phyloP scores from a whole-genome alignment of 2,113 vertebrate genomes.

The Centrocercus urophasianus region DNA sequence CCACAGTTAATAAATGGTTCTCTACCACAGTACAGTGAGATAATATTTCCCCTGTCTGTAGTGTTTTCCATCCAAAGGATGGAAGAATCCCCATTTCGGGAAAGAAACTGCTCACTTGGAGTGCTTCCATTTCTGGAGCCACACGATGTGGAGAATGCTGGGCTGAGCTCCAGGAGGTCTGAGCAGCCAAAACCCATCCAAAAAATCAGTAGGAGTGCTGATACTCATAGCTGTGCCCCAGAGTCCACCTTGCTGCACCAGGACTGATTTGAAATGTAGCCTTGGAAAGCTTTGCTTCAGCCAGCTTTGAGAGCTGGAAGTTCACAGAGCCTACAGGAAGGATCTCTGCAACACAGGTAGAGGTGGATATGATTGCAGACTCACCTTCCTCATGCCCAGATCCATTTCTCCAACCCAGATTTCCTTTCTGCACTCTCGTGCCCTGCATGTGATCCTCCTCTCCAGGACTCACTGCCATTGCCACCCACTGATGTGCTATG shows the following conservation, averaged over 20 bases:
- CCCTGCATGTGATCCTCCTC: background rate
- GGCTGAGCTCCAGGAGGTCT: conserved; percentile 54
- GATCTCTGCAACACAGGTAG: background rate
- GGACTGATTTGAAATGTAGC: background rate
- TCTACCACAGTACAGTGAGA: conserved; percentile 5
- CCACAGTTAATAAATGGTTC: conserved; percentile 36
- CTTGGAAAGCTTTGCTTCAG: background rate
- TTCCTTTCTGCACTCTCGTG: background rate
- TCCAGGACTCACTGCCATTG: background rate
- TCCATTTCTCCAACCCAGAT: background rate
- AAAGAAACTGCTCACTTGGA: conserved; percentile 62
- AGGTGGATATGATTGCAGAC: too few species aligned
- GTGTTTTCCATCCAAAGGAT: conserved; percentile 48
- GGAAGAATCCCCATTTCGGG: conserved; percentile 70
- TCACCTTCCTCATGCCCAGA: background rate
- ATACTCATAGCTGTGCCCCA: background rate
- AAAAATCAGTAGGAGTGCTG: conserved; percentile 25
- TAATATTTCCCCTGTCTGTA: conserved; percentile 19
- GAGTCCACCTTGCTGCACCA: background rate
- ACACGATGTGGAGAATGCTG: conserved; percentile 22
- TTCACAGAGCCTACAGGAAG: background rate
- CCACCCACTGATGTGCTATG: background rate
- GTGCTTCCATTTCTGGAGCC: conserved; percentile 56
- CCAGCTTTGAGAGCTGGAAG: background rate
- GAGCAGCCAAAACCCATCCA: conserved; percentile 39